Conservation (phyloP, 2,888 invertebrate species). For the Lasius fuliginosus region DNA sequence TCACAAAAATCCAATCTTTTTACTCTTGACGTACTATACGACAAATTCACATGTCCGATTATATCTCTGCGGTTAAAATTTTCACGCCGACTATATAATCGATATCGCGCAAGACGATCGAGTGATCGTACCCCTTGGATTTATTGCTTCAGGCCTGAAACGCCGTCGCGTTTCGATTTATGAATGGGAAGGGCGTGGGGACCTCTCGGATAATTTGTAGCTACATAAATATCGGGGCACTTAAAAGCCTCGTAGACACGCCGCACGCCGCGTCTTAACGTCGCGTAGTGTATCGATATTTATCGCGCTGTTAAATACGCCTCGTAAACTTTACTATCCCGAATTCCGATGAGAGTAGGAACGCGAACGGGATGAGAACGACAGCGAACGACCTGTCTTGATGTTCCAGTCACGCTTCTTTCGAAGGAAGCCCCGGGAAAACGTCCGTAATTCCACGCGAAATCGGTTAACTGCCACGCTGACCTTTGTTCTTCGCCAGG, state of each 20-base stretch:
- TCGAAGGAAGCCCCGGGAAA: constrained; percentile 26
- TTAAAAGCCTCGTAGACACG: constrained; percentile 62
- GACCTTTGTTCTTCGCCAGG: neutral
- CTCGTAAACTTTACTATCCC: constrained; percentile 71
- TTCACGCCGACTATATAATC: constrained; percentile 10
- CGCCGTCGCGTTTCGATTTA: constrained; percentile 63
- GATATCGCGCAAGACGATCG: constrained; percentile 43
- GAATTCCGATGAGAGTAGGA: constrained; percentile 42
- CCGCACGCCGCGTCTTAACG: constrained; percentile 13
- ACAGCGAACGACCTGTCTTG: constrained; percentile 2
- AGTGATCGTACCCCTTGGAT: constrained; percentile 35
- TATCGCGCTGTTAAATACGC: constrained; percentile 75
- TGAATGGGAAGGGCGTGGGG: constrained; percentile 45
- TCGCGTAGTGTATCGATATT: constrained; percentile 70
- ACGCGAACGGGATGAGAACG: constrained; percentile 8
- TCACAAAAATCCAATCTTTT: neutral
- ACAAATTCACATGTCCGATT: neutral
- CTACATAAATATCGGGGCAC: constrained; percentile 69
- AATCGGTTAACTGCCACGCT: constrained; percentile 13
- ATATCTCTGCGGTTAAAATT: constrained; percentile 2
- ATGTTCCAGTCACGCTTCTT: constrained; percentile 30
- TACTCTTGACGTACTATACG: neutral
- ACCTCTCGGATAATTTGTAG: constrained; percentile 67
- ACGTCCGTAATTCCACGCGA: constrained; percentile 21
- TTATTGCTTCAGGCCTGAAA: constrained; percentile 51